phyloP scores from a whole-genome alignment of 1,140 invertebrate species.

The Diorhabda carinulata region DNA sequence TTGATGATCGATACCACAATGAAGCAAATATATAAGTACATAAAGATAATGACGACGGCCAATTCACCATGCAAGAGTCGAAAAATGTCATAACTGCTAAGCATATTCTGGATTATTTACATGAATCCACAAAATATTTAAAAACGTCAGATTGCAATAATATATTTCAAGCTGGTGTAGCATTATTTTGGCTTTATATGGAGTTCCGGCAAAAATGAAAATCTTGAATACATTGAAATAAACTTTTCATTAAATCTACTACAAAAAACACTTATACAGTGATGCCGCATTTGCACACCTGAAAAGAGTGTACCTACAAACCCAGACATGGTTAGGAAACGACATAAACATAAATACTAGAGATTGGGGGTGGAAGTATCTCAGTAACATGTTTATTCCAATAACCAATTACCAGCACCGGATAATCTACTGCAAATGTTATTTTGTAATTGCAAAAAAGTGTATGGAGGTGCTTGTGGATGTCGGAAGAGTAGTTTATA shows the following conservation, averaged over 20 bases:
- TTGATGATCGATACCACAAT: too few relatives aligned
- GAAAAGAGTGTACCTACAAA: conserved; percentile 12
- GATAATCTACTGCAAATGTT: not conserved
- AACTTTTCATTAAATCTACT: conserved; percentile 17
- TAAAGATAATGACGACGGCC: too few relatives aligned
- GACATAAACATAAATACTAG: not conserved
- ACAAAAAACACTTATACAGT: conserved; percentile 13
- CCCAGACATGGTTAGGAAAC: conserved; percentile 5
- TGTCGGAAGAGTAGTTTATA: conserved; percentile 3
- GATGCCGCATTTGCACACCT: conserved; percentile 9
- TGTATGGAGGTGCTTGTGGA: not conserved
- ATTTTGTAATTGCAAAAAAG: conserved; percentile 7
- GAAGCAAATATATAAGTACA: too few relatives aligned
- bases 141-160: not conserved
- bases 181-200: conserved; percentile 19
- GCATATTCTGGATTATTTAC: too few relatives aligned
- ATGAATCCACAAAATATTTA: too few relatives aligned
- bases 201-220: conserved; percentile 12
- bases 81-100: too few relatives aligned
- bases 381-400: conserved; percentile 11
- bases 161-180: conserved; percentile 18
- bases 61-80: too few relatives aligned
- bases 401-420: conserved; percentile 1
- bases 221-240: conserved; percentile 14
- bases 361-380: conserved; percentile 10